A percentile compares a stretch with the other conserved stretches of the same genome.
phyloP scores from a whole-genome alignment of 2,888 invertebrate genomes.

The Tortrix viridana region DNA sequence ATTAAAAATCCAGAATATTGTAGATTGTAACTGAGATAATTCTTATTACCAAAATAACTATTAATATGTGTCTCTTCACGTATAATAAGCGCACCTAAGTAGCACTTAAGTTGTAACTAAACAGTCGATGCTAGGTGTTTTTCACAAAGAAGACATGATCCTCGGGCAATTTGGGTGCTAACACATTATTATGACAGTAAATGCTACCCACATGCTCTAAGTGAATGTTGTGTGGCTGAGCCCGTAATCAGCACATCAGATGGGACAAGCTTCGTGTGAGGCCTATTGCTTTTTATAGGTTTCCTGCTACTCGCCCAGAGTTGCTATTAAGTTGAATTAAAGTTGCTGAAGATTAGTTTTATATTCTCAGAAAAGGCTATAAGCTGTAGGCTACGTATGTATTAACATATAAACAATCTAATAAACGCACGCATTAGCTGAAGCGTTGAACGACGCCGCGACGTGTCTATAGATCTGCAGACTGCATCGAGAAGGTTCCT shows the following conservation, averaged over 20 bases:
- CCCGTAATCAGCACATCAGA: constrained; percentile 29
- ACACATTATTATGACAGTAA: constrained; percentile 31
- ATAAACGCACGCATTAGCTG: neutral
- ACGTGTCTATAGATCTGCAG: neutral
- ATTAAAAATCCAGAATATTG: too few species aligned
- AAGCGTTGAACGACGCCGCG: neutral
- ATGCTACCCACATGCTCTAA: constrained; percentile 24
- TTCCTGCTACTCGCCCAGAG: constrained; percentile 15
- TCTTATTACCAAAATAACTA: too few species aligned
- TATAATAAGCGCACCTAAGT: neutral
- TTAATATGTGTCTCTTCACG: too few species aligned
- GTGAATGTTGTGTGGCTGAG: constrained; percentile 30
- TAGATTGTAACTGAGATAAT: too few species aligned
- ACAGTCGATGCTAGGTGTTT: constrained; percentile 1
- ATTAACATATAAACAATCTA: neutral
- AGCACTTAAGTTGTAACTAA: neutral
- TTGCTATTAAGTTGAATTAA: constrained; percentile 6
- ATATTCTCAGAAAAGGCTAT: constrained; percentile 6
- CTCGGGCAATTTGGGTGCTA: constrained; percentile 7
- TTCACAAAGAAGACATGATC: constrained; percentile 8
- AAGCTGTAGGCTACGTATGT: neutral
- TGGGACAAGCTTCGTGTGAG: constrained; percentile 31
- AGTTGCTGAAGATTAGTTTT: constrained; percentile 5
- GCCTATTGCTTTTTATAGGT: constrained; percentile 27
- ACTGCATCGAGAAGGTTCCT: neutral